Conservation (phyloP, 2,888 invertebrate genomes). For the Creontiades dilutus region DNA sequence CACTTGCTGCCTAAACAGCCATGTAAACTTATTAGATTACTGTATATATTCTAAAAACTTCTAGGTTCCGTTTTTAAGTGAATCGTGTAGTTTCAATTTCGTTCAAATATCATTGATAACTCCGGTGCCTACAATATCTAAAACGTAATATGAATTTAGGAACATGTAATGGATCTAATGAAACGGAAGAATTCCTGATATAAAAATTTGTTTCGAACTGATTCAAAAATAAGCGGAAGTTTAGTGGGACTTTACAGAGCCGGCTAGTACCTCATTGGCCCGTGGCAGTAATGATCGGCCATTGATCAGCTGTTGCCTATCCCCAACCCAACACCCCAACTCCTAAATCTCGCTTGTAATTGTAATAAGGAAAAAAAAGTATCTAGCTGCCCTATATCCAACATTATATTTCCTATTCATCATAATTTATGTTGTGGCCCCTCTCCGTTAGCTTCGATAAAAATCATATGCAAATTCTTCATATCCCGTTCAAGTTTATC, state of each 20-base stretch:
- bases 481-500: not conserved
- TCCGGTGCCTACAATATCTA: too few species aligned
- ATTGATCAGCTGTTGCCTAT: constrained; percentile 61
- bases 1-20: too few species aligned
- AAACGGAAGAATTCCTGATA: too few species aligned
- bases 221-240: not conserved
- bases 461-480: not conserved
- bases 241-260: too few species aligned
- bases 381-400: not conserved
- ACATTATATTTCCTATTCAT: not conserved
- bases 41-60: too few species aligned
- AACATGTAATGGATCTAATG: too few species aligned
- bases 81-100: too few species aligned
- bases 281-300: constrained; percentile 30
- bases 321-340: constrained; percentile 24
- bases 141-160: too few species aligned
- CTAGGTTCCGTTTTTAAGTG: too few species aligned
- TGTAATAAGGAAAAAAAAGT: not conserved
- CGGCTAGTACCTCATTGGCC: constrained; percentile 13
- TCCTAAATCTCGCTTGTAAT: constrained; percentile 30
- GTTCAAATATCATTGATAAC: too few species aligned
- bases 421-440: not conserved
- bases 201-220: too few species aligned
- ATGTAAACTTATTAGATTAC: too few species aligned
- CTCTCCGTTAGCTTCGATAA: not conserved